These are phyloP conservation scores for Vireo griseus DNA, from an alignment of 2,797 vertebrate genomes.

Conservation along the genomic window DNA sequence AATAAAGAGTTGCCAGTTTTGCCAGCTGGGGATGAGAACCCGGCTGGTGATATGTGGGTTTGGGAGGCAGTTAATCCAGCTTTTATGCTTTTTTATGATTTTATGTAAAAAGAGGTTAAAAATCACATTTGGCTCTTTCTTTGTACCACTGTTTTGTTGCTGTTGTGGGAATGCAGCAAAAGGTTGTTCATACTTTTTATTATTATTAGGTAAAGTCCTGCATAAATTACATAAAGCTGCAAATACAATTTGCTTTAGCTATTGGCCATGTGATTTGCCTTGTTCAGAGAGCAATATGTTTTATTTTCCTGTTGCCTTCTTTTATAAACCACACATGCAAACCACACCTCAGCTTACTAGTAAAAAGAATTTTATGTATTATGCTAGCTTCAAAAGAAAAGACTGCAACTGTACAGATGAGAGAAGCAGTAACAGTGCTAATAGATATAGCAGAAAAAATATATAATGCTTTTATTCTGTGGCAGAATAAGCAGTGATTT, in stretches of 20 bases:
- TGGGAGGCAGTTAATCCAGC: constrained; percentile 76
- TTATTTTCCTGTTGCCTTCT: constrained; percentile 20
- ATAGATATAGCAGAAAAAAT: not conserved
- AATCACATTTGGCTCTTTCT: constrained; percentile 75
- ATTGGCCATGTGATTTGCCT: not conserved
- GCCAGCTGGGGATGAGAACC: constrained; percentile 80
- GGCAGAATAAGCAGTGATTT: not conserved
- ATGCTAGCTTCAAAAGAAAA: not conserved
- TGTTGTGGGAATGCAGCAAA: constrained; percentile 68
- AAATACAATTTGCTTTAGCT: constrained; percentile 24
- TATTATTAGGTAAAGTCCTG: constrained; percentile 63
- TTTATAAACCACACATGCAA: not conserved
- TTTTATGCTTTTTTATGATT: constrained; percentile 80
- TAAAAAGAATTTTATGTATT: not conserved
- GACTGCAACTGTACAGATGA: not conserved
- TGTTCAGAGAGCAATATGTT: not conserved
- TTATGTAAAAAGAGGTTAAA: constrained; percentile 78
- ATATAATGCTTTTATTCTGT: not conserved
- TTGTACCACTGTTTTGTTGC: constrained; percentile 69
- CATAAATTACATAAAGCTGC: constrained; percentile 48
- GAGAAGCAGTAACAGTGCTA: not conserved
- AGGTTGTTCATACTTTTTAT: constrained; percentile 68
- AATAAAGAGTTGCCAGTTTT: constrained; percentile 80
- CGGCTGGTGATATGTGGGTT: constrained; percentile 76
- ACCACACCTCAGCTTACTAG: not conserved